A percentile compares a stretch with the other conserved stretches of the same genome.
Conservation (phyloP, 2,888 invertebrate species). For the Erpobdella octoculata region DNA sequence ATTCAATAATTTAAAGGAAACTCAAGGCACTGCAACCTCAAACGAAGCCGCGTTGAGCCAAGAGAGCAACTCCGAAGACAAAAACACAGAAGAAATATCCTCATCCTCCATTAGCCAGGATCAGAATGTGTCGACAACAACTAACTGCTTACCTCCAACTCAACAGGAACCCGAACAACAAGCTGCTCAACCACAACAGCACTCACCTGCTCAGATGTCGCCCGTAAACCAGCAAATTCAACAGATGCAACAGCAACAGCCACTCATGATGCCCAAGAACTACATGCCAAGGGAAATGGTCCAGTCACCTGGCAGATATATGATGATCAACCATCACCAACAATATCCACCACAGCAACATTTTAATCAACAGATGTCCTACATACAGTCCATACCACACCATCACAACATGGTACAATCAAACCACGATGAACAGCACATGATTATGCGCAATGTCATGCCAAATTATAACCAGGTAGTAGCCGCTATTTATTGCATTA, state of each 20-base stretch:
- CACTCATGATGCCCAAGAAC: not conserved
- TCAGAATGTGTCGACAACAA: constrained; percentile 1
- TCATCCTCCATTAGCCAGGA: not conserved
- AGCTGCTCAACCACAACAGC: not conserved
- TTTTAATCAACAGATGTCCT: constrained; percentile 5
- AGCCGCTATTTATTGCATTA: too few species aligned
- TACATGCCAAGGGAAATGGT: not conserved
- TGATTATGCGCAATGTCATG: constrained; percentile 8
- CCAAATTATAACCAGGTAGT: constrained; percentile 13
- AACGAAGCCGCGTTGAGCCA: not conserved
- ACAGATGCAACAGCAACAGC: not conserved
- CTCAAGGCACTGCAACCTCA: not conserved
- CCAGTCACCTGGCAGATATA: not conserved
- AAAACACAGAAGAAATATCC: not conserved
- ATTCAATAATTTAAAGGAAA: not conserved
- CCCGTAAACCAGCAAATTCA: not conserved
- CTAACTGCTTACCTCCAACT: not conserved
- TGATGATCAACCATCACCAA: constrained; percentile 4
- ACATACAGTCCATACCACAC: not conserved
- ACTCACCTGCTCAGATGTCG: constrained; percentile 10
- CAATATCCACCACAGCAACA: constrained; percentile 6
- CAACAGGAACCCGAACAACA: constrained; percentile 5
- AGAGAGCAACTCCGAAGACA: not conserved
- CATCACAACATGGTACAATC: not conserved
- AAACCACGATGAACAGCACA: constrained; percentile 7